Base-by-base conservation (phyloP, 2,797 vertebrate genomes). In the Steatocranus sp. region DNA sequence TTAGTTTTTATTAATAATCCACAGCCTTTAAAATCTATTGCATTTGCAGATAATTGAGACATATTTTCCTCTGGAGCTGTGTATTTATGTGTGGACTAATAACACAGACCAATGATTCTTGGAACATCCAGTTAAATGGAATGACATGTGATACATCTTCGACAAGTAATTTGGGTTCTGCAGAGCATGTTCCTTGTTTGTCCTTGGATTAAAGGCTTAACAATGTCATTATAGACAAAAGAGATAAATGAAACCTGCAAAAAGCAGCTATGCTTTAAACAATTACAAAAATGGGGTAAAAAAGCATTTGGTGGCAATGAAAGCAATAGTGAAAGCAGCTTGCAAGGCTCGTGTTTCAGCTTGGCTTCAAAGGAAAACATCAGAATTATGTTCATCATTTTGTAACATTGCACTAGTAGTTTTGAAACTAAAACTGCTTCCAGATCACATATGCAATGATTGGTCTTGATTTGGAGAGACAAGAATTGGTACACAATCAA, bases 41-140 rank as follows among this genome's bases (percentile, higher is more conserved):
- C 49, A 66, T 79, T 61, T 76, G 73, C 36, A 56, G 38, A 74
- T 8, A 12, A 85, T 73, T 79, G 73, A 36, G 25, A 54, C 41
- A 30, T 73, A 18, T 48, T 48, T 48, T 73, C 41, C 15, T 38
- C 17, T 63, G 7, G 25, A 70, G 1, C 20, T 4, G 2, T 50
- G n/a, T 49, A n/a, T 25, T 8, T 78, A 8, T n/a, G 23, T 12
- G 38, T 32, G 27, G 9, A 8, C 25, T 75, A 53, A 38, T 15
- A 73, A 70, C 3, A 30, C 30, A 43, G 1, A 15, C 43, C 38
- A 38, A 5, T 48, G 20, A 63, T 75, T 5, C 58, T 8, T 74
- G 79, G 53, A 76, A 86, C 38, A 20, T 20, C 36, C 27, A 51
- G 14, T 46, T 54, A 38, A 75, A 48, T 43, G 18, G 9, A 27